Evolutionary conservation across 2,113 vertebrate genomes (phyloP).

Genomic region (Azemiops feae): DNA sequence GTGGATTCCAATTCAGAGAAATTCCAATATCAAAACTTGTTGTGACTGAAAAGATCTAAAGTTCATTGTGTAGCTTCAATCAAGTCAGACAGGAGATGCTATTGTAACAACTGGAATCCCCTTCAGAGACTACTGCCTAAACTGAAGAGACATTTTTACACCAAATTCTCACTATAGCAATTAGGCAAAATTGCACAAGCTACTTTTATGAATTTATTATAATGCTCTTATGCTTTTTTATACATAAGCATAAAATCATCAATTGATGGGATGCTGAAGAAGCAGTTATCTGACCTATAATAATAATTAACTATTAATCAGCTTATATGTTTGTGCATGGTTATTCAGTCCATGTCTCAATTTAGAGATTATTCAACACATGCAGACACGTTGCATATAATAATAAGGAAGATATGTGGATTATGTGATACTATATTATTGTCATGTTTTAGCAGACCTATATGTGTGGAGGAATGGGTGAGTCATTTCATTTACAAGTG

Average conservation of each 20-base stretch:
- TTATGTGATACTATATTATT: background rate
- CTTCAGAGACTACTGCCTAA: background rate
- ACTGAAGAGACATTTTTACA: background rate
- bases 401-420: background rate
- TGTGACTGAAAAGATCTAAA: background rate
- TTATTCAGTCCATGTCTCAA: background rate
- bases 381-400: background rate
- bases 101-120: background rate
- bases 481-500: background rate
- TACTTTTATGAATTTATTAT: background rate
- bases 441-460: background rate
- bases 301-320: background rate
- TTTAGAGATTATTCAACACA: background rate
- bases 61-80: background rate
- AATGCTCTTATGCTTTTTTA: background rate
- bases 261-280: background rate
- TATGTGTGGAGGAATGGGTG: background rate
- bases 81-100: background rate
- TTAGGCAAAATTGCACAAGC: background rate
- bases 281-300: background rate
- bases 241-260: background rate
- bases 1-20: background rate
- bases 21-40: background rate
- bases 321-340: background rate
- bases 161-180: background rate